These are phyloP conservation scores for Drosophila truncata DNA, from an alignment of 1,140 invertebrate genomes.

Conservation along the genomic window DNA sequence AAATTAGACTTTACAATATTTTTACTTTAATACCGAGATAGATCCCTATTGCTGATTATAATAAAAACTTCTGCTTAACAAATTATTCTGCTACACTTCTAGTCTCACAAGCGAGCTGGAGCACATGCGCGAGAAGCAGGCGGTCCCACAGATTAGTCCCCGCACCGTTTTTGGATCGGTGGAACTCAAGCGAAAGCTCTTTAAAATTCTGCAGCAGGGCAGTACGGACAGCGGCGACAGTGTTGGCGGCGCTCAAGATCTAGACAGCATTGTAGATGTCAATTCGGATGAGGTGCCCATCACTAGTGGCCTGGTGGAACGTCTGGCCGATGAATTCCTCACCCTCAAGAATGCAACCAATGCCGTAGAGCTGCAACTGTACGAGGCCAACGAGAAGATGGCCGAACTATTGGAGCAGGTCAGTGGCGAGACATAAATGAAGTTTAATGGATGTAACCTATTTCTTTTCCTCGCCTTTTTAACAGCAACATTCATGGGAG, in stretches of 20 bases:
- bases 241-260: constrained; percentile 42
- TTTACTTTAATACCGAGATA: no score
- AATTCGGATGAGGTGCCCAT: constrained; percentile 51
- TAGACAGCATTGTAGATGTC: constrained; percentile 78
- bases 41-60: no score
- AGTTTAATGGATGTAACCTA: not conserved
- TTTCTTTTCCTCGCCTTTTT: not conserved
- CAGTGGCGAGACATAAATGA: not conserved
- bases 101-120: constrained; percentile 74
- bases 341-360: constrained; percentile 72
- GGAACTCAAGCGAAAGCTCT: constrained; percentile 70
- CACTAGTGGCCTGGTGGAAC: constrained; percentile 67
- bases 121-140: constrained; percentile 70
- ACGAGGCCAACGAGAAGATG: constrained; percentile 85
- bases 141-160: not conserved
- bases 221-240: constrained; percentile 55
- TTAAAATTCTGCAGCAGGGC: constrained; percentile 74
- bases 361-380: constrained; percentile 79
- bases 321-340: constrained; percentile 76
- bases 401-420: constrained; percentile 82
- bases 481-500: constrained; percentile 75
- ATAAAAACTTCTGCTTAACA: no score
- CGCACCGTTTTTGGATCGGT: constrained; percentile 50
- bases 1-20: no score
- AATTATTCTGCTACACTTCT: not conserved